Base-by-base conservation (phyloP, 2,113 vertebrate species). In the Nothocercus julius region DNA sequence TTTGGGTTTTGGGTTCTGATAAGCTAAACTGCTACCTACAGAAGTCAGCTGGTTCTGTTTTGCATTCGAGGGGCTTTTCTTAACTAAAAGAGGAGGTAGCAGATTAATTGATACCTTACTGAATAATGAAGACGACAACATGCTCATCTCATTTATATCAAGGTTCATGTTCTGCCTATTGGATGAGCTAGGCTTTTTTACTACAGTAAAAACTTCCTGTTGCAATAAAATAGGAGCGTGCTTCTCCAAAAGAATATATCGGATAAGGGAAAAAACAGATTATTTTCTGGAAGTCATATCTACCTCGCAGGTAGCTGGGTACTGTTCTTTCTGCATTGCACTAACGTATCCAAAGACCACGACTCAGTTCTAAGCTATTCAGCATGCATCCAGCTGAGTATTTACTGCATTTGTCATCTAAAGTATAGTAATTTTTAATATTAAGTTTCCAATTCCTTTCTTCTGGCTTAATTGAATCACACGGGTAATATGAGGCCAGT, bases 391-490 rank as follows among this genome's bases (percentile, higher is more conserved):
- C 40, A 76, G 25, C 27, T 84, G 25, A 5, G 42, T 36, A 32
- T n/a, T 0, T 0, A 34, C 75, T 68, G 30, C 66, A 86, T 86
- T 69, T 92, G 56, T 59, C 74, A 53, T 40, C 62, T 53, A 5
- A 70, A 75, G 25, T n/a, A 42, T 44, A 73, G 40, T 40, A 0
- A 58, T 69, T 87, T 84, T 76, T 76, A 40, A 17, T 54, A 85
- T 13, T 69, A 6, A 36, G 74, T 95, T 93, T 86, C 76, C 62
- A 73, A 2, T 27, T 66, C 68, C 44, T 91, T 92, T 68, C 34
- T 66, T 85, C 82, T 68, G 28, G 67, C 72, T 88, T 85, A 64
- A 77, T 47, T 90, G 25, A 93, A 95, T 83, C 76, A 74, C 42
- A 42, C 15, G 44, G 45, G 56, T 24, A 91, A 44, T 28, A 69